phyloP scores from a whole-genome alignment of 2,113 vertebrate genomes.

The Hippolais icterina region DNA sequence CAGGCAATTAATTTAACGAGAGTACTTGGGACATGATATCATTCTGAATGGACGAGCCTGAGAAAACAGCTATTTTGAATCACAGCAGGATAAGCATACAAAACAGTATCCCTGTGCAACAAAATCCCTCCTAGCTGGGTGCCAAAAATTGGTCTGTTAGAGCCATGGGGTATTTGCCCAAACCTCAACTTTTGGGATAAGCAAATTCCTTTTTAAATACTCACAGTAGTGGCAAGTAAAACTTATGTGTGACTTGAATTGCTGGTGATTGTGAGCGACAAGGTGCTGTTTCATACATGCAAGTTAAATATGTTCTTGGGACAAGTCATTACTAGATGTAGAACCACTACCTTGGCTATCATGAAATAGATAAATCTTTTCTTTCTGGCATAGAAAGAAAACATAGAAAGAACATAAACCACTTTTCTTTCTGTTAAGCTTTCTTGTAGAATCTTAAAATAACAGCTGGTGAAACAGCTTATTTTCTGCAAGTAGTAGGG shows the following conservation, averaged over 20 bases:
- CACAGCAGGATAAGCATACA: not conserved
- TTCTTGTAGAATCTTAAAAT: not conserved
- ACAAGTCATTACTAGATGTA: not conserved
- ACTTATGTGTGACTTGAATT: not conserved
- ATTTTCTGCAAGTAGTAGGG: not conserved
- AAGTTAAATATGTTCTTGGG: accelerated
- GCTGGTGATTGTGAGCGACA: not conserved
- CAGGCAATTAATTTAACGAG: slow-evolving; percentile 17
- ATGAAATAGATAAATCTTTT: not conserved
- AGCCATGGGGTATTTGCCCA: not conserved
- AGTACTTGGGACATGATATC: slow-evolving; percentile 10
- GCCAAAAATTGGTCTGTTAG: not conserved
- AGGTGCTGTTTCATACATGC: accelerated
- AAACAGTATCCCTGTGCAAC: not conserved
- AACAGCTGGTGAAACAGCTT: not conserved
- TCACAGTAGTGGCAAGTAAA: not conserved
- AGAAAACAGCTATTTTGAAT: slow-evolving; percentile 30
- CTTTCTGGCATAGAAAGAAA: not conserved
- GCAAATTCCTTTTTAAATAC: not conserved
- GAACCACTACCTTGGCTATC: not conserved
- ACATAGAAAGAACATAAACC: not conserved
- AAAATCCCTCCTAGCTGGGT: not conserved
- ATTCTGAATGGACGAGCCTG: not conserved
- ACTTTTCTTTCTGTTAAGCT: not conserved
- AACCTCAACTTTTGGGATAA: not conserved